Evolutionary conservation across 2,888 invertebrate species (phyloP).

Genomic region (Ganaspis brasiliensis): DNA sequence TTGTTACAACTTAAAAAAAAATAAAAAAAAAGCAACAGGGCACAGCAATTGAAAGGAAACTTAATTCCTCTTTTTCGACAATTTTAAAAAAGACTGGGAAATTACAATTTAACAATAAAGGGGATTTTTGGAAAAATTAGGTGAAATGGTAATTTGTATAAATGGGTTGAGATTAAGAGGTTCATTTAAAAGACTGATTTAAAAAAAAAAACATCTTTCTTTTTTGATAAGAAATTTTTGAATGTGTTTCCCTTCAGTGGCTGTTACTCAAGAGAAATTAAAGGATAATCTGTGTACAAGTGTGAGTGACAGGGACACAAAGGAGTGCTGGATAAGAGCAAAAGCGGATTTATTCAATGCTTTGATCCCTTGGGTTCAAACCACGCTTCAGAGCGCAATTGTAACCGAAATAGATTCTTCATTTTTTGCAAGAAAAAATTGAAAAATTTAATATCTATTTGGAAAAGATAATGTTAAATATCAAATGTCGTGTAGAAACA

Average conservation of each 20-base stretch:
- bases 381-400: constrained; percentile 15
- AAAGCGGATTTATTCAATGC: constrained; percentile 15
- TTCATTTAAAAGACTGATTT: background rate
- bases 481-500: too few species aligned
- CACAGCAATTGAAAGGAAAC: background rate
- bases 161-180: background rate
- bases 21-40: background rate
- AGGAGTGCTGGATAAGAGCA: background rate
- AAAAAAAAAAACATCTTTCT: background rate
- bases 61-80: too few species aligned
- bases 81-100: too few species aligned
- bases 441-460: constrained; percentile 10
- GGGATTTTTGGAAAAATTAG: too few species aligned
- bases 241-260: background rate
- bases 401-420: constrained; percentile 6
- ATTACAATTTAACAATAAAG: too few species aligned
- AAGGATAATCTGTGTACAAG: constrained; percentile 6
- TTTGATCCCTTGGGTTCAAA: constrained; percentile 21
- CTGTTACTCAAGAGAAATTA: constrained; percentile 10
- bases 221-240: background rate
- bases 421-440: constrained; percentile 1
- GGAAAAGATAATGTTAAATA: background rate
- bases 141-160: background rate
- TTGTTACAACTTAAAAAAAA: constrained; percentile 1
- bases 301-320: background rate